Conservation (phyloP, 2,888 invertebrate species). For the Brenthis daphne region DNA sequence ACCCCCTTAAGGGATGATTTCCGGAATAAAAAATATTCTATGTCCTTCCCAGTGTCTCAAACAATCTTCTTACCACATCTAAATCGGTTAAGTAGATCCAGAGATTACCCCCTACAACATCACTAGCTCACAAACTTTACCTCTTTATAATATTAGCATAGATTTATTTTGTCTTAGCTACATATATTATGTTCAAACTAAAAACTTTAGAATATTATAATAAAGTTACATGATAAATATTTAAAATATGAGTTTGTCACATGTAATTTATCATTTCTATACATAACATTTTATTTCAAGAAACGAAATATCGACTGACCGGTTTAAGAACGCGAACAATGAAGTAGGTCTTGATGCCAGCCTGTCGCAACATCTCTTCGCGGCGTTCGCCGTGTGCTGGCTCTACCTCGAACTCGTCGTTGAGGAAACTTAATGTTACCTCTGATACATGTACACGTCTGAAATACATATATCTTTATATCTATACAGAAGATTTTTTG, state of each 20-base stretch:
- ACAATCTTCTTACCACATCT: too few species aligned
- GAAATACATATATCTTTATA: slow-evolving; percentile 46
- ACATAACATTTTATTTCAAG: background rate
- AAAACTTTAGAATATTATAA: too few species aligned
- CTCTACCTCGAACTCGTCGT: slow-evolving; percentile 96
- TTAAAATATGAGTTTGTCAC: background rate
- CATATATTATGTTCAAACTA: too few species aligned
- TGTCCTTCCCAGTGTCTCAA: too few species aligned
- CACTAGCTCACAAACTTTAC: too few species aligned
- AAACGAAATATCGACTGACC: slow-evolving; percentile 73
- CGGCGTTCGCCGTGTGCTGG: slow-evolving; percentile 94
- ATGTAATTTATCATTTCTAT: background rate
- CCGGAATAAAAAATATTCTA: too few species aligned
- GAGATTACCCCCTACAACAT: too few species aligned
- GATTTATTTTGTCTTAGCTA: background rate
- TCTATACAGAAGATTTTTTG: too few species aligned
- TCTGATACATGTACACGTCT: slow-evolving; percentile 97
- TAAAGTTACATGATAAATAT: too few species aligned
- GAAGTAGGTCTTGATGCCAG: slow-evolving; percentile 95
- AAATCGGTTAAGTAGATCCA: too few species aligned
- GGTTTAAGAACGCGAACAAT: slow-evolving; percentile 93
- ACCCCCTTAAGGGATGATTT: too few species aligned
- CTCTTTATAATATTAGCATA: too few species aligned
- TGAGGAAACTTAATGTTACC: slow-evolving; percentile 92
- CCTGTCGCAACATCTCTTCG: slow-evolving; percentile 94